phyloP scores from a whole-genome alignment of 2,113 vertebrate species.

The Pseudolaguvia tuberculata region DNA sequence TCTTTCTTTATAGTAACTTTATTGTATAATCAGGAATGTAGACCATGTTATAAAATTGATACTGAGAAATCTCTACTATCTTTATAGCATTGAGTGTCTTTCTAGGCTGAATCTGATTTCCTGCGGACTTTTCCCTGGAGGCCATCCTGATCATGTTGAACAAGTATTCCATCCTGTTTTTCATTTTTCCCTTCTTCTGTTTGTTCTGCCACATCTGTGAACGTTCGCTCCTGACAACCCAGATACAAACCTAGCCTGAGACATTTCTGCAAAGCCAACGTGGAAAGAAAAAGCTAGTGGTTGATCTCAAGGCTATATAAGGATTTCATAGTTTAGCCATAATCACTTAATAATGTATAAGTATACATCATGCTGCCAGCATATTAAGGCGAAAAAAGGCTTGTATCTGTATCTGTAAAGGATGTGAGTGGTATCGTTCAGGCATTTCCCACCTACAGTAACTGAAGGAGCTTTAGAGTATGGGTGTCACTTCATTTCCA shows the following conservation, averaged over 20 bases:
- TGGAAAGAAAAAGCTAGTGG: neutral
- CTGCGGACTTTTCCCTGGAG: constrained; percentile 21
- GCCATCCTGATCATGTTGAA: constrained; percentile 30
- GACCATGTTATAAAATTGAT: too few relatives aligned
- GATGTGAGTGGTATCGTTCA: neutral
- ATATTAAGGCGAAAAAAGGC: neutral
- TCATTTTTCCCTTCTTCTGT: constrained; percentile 39
- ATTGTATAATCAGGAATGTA: neutral
- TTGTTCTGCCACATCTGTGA: constrained; percentile 40
- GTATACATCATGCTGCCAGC: neutral
- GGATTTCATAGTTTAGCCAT: neutral
- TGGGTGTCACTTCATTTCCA: neutral
- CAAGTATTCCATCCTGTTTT: constrained; percentile 35
- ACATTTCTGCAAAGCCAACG: neutral
- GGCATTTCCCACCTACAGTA: neutral
- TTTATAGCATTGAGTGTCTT: neutral
- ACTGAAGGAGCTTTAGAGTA: neutral
- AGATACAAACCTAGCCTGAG: neutral
- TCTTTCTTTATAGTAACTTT: neutral
- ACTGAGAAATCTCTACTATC: neutral
- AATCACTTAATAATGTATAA: constrained; percentile 18
- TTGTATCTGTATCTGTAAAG: neutral
- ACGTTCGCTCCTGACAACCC: constrained; percentile 25
- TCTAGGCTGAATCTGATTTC: neutral
- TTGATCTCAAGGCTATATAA: constrained; percentile 5